phyloP scores from a whole-genome alignment of 1,140 invertebrate species.

The Whitmania pigra region DNA sequence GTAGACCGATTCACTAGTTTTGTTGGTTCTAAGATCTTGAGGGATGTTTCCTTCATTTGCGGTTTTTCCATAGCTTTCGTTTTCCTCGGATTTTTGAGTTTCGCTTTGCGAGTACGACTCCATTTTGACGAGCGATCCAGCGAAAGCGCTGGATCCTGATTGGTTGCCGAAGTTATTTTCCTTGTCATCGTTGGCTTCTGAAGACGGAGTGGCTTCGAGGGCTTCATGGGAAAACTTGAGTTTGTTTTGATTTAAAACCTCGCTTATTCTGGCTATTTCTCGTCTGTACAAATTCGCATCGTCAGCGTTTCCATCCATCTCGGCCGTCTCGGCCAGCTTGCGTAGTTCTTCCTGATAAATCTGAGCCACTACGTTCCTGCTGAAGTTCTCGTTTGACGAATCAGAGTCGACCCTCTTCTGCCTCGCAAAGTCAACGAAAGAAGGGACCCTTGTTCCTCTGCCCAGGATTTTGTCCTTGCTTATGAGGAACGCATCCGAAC shows the following conservation, averaged over 20 bases:
- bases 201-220: constrained; percentile 21
- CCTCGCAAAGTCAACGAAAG: constrained; percentile 54
- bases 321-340: constrained; percentile 58
- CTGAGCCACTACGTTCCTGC: constrained; percentile 87
- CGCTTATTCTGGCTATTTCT: constrained; percentile 67
- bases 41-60: constrained; percentile 48
- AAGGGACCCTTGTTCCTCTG: constrained; percentile 26
- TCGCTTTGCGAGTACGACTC: constrained; percentile 20
- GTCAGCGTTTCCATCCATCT: constrained; percentile 50
- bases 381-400: constrained; percentile 67
- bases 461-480: constrained; percentile 18
- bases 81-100: constrained; percentile 22
- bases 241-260: constrained; percentile 24
- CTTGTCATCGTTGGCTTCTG: constrained; percentile 3
- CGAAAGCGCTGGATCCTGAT: constrained; percentile 48
- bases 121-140: constrained; percentile 2
- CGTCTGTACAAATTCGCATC: constrained; percentile 78
- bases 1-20: constrained; percentile 12
- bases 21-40: constrained; percentile 60
- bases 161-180: constrained; percentile 56
- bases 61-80: constrained; percentile 30
- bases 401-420: constrained; percentile 48
- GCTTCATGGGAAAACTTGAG: constrained; percentile 45
- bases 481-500: not conserved
- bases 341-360: constrained; percentile 92